phyloP scores from a whole-genome alignment of 2,888 invertebrate species.

The Lasioglossum zephyrum region DNA sequence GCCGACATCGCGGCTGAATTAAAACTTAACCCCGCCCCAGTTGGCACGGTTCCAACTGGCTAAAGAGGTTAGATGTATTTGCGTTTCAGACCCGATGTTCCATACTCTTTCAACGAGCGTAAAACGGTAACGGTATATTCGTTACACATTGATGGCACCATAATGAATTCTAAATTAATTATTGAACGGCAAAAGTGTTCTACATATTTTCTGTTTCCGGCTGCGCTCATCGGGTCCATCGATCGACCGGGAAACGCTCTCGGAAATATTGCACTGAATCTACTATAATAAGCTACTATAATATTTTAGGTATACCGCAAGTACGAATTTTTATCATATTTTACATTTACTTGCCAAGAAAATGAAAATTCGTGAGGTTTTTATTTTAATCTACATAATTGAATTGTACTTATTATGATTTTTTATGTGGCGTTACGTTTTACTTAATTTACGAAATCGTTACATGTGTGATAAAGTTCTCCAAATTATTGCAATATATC shows the following conservation, averaged over 20 bases:
- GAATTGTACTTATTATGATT: neutral
- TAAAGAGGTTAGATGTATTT: constrained; percentile 51
- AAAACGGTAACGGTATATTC: neutral
- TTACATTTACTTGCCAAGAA: neutral
- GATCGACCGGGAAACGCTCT: neutral
- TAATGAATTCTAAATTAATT: neutral
- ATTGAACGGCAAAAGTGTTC: neutral
- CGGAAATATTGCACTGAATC: neutral
- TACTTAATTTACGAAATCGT: neutral
- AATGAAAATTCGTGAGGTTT: neutral
- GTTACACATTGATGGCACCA: neutral
- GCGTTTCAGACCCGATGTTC: constrained; percentile 46
- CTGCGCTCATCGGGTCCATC: neutral
- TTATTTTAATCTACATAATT: neutral
- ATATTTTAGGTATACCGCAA: neutral
- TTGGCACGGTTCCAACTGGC: constrained; percentile 57
- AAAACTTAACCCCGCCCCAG: constrained; percentile 56
- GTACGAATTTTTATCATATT: neutral
- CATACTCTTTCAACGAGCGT: constrained; percentile 29
- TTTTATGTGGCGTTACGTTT: neutral
- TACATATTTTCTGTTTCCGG: neutral
- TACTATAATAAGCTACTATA: neutral
- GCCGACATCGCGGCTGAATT: constrained; percentile 48
- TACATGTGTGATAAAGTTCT: no score
- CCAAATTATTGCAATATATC: neutral